Evolutionary conservation across 2,113 vertebrate species (phyloP).

Genomic region (Synodontis membranacea): DNA sequence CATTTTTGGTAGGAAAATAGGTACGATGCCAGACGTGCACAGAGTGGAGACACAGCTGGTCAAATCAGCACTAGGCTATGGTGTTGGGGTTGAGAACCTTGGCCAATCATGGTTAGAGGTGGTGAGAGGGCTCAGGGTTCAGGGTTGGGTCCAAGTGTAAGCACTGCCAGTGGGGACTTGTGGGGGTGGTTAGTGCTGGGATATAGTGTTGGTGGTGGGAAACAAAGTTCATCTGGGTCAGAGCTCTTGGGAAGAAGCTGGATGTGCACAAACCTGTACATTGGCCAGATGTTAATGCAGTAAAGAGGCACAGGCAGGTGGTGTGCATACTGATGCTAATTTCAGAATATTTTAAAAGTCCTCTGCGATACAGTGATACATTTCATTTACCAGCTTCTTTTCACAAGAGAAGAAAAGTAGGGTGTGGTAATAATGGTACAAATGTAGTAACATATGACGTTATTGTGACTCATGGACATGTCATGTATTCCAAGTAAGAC

Average conservation of each 20-base stretch:
- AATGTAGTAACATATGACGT: constrained; percentile 32
- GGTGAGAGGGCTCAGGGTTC: constrained; percentile 1
- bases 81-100: neutral
- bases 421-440: neutral
- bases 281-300: neutral
- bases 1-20: neutral
- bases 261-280: neutral
- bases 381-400: constrained; percentile 1
- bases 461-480: neutral
- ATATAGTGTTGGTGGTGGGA: constrained; percentile 15
- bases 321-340: neutral
- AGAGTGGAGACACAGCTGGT: neutral
- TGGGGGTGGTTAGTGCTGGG: constrained; percentile 17
- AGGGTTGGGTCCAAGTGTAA: constrained; percentile 29
- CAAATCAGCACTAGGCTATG: neutral
- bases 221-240: constrained; percentile 24
- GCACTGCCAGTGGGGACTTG: neutral
- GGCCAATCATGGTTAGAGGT: neutral
- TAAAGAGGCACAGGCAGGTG: constrained; percentile 3
- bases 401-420: neutral
- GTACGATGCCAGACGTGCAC: neutral
- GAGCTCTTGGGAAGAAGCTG: neutral
- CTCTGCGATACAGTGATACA: neutral
- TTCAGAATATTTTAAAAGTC: neutral
- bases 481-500: neutral